Evolutionary conservation across 2,113 vertebrate species (phyloP), one percentile per base, ranked within the genome.

Genomic region (Hemiprocne comata): DNA sequence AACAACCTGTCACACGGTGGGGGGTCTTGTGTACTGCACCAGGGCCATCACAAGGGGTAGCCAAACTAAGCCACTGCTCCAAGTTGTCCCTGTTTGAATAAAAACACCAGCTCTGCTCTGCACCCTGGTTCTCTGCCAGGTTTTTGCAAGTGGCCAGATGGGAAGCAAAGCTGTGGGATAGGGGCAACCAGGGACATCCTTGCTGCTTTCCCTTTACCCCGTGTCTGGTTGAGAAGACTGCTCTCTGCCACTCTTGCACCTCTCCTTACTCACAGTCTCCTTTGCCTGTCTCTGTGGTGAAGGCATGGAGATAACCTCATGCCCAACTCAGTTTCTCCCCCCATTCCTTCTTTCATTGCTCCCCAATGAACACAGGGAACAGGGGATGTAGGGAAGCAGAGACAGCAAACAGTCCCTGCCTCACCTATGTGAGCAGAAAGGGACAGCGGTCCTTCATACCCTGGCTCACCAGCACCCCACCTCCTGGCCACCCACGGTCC

Each of bases 401-500:
- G 25, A 19, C 46, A 85, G 42, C 42, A 78, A 24, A 40, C 25
- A 51, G 54, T 7, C 25, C 46, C 19, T 3, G 5, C 28, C 34
- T 83, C 80, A 67, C 23, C 4, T 48, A 5, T 25, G 12, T 58
- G 26, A 80, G 25, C 13, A 82, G 46, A 85, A 80, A 38, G 31
- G 28, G n/a, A 61, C 1, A 1, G 28, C 28, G 13, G 24, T 50
- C 28, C 20, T 21, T 65, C 46, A 48, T 44, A 31, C 18, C 7
- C 31, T 0, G 0, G 29, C 15, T 93, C 50, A 89, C n/a, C 13
- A 53, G 34, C 36, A 77, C 17, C 26, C 29, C 16, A 69, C 2
- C 23, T 66, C 28, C 29, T 7, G 10, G 26, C 4, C n/a, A 87
- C 17, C 25, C n/a, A n/a, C 0, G 0, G 51, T 70, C 42, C 24